phyloP scores from a whole-genome alignment of 2,113 vertebrate species.

The Dromaius novaehollandiae region DNA sequence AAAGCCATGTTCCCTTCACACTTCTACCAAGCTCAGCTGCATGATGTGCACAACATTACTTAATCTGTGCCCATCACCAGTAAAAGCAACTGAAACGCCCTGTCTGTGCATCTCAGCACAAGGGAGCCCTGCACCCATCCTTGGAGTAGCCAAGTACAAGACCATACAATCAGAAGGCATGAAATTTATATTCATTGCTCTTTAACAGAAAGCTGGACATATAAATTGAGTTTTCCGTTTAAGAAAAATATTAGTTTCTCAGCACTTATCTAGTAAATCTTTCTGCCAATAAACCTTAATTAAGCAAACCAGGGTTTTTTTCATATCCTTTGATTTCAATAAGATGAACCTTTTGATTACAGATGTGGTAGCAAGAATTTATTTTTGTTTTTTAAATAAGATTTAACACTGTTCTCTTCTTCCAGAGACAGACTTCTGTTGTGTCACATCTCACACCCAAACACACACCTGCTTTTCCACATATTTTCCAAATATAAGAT shows the following conservation, averaged over 20 bases:
- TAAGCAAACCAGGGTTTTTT: background rate
- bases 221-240: background rate
- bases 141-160: background rate
- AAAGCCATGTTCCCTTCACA: background rate
- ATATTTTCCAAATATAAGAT: background rate
- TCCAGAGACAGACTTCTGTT: background rate
- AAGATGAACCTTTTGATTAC: background rate
- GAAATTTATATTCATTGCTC: background rate
- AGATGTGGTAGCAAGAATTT: background rate
- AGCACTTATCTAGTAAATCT: background rate
- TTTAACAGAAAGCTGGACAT: background rate
- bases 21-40: background rate
- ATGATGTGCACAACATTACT: background rate
- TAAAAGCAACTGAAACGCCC: background rate
- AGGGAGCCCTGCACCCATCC: background rate
- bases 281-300: background rate
- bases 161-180: background rate
- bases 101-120: background rate
- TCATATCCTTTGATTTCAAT: background rate
- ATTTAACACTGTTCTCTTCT: background rate
- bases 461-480: background rate
- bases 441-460: background rate
- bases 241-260: background rate
- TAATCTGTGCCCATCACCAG: background rate
- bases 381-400: background rate